A percentile compares a stretch with the other conserved stretches of the same genome.
Conservation (phyloP, 2,113 vertebrate species). For the Procapra przewalskii region DNA sequence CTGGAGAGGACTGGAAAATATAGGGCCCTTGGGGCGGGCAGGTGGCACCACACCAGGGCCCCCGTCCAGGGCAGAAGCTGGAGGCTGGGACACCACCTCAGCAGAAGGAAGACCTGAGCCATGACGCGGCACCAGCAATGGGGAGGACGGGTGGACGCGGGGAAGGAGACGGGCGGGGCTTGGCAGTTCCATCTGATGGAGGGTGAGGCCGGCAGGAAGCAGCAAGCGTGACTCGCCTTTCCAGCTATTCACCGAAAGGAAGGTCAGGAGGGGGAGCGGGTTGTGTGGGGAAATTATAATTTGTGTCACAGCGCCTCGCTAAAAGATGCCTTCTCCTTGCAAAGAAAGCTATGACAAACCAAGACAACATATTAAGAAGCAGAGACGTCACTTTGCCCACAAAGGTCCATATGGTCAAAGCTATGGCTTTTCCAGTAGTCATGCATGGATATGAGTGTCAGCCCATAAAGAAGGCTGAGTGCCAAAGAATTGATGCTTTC, state of each 20-base stretch:
- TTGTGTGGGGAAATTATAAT: neutral
- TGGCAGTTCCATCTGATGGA: neutral
- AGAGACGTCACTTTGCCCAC: neutral
- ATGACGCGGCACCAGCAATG: neutral
- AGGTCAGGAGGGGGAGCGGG: neutral
- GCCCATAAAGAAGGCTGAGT: neutral
- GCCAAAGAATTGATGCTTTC: neutral
- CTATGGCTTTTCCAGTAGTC: neutral
- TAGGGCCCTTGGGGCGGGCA: neutral
- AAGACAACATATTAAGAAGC: neutral
- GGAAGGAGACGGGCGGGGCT: neutral
- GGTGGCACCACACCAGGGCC: neutral
- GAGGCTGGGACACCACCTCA: neutral
- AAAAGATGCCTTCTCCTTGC: neutral
- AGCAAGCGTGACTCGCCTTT: constrained; percentile 24
- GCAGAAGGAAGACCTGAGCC: neutral
- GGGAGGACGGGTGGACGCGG: neutral
- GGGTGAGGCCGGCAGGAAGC: neutral
- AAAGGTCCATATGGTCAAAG: neutral
- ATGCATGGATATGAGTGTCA: neutral
- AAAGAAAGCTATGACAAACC: neutral
- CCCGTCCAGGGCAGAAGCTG: neutral
- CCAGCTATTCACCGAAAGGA: constrained; percentile 48
- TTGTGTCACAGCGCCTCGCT: neutral
- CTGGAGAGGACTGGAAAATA: neutral